Base-by-base conservation (phyloP, 2,113 vertebrate genomes). In the Elgaria multicarinata region DNA sequence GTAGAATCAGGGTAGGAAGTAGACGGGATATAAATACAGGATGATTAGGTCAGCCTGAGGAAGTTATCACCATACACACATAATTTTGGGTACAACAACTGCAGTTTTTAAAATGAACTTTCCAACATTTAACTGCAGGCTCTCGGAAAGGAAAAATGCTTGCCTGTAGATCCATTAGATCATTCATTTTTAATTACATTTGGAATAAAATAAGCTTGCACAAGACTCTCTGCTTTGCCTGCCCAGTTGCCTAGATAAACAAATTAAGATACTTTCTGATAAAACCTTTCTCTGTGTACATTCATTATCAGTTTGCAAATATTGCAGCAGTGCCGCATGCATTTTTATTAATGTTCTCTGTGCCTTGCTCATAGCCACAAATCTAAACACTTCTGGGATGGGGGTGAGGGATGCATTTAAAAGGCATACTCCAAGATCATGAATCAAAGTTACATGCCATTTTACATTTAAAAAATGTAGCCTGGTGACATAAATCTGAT, bases 331-430 rank as follows among this genome's bases (percentile, higher is more conserved):
- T 26, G 39, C 6, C 67, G 62, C 31, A 55, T 71, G 78, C 36
- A n/a, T 77, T 90, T 86, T 90, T 80, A 87, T 83, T 69, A 62
- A 90, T 91, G 72, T 87, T 87, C 72, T 87, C 13, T 58, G 24
- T 66, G 83, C 14, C 85, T 87, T 85, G 74, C 53, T 91, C 67
- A 50, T n/a, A 67, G 46, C 50, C 1, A 84, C 42, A 77, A n/a
- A 87, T 26, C 8, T 62, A 78, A 44, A 83, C 24, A 80, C 31
- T 88, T 84, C 36, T 64, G 58, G 12, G 3, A 28, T n/a, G 42
- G 44, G 42, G 55, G 66, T 42, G 66, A n/a, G 6, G 26, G 31
- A 87, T 4, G 28, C 33, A 24, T 69, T 58, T 3, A 46, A 28
- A 20, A 79, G 64, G 33, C 69, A 64, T 82, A 44, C 55, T 75